Conservation (phyloP, 2,888 invertebrate genomes). For the Philereme vetulata region DNA sequence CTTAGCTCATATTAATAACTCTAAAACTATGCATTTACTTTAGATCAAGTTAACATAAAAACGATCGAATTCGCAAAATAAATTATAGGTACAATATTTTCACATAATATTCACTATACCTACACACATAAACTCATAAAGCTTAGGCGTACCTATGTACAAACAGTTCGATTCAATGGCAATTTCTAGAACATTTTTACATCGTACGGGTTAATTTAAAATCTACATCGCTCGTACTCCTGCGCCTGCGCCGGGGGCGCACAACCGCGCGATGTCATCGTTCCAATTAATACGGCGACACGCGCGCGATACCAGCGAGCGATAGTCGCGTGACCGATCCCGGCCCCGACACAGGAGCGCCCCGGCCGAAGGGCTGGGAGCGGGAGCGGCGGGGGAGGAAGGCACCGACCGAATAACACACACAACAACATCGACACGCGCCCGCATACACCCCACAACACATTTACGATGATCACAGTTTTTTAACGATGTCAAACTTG, state of each 20-base stretch:
- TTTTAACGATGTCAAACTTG: conserved; percentile 97
- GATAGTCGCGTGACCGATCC: conserved; percentile 34
- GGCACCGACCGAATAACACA: conserved; percentile 27
- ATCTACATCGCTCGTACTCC: conserved; percentile 18
- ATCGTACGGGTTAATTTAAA: conserved; percentile 44
- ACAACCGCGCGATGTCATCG: conserved; percentile 40
- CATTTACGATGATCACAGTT: conserved; percentile 85
- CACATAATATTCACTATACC: conserved; percentile 39
- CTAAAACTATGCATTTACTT: conserved; percentile 62
- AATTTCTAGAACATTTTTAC: conserved; percentile 56
- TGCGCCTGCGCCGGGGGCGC: conserved; percentile 1
- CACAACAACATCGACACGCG: conserved; percentile 30
- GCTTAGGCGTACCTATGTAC: conserved; percentile 55
- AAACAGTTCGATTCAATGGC: conserved; percentile 63
- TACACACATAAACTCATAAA: conserved; percentile 45
- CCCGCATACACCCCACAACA: conserved; percentile 26
- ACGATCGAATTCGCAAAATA: conserved; percentile 61
- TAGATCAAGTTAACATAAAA: conserved; percentile 68
- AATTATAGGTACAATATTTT: conserved; percentile 53
- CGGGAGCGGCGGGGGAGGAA: conserved; percentile 20
- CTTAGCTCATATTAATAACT: conserved; percentile 61
- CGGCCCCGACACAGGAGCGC: conserved; percentile 28
- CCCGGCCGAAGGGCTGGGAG: conserved; percentile 22
- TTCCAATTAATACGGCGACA: conserved; percentile 39
- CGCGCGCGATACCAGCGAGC: conserved; percentile 40